Evolutionary conservation across 2,113 vertebrate species (phyloP).

Genomic region (Gnathonemus longibarbis): DNA sequence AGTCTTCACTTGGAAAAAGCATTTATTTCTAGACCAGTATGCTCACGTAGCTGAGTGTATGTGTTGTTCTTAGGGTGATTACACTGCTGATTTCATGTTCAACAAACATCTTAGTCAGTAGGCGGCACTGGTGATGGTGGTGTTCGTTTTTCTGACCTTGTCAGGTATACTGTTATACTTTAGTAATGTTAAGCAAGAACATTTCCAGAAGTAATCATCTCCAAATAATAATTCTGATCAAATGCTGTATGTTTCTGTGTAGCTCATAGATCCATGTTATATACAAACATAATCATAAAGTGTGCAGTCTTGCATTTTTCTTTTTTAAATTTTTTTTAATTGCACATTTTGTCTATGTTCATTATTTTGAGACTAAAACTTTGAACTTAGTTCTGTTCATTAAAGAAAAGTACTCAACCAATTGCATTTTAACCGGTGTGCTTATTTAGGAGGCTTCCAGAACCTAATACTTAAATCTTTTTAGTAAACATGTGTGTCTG

Average conservation of each 20-base stretch:
- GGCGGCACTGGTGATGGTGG: not conserved
- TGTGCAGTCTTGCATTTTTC: not conserved
- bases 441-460: not conserved
- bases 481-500: not conserved
- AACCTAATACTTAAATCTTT: not conserved
- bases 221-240: not conserved
- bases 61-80: not conserved
- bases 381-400: slow-evolving; percentile 3
- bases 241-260: not conserved
- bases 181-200: not conserved
- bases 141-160: not conserved
- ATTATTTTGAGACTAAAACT: not conserved
- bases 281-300: not conserved
- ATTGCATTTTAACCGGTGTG: not conserved
- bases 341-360: slow-evolving; percentile 1
- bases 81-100: not conserved
- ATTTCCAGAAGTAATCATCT: not conserved
- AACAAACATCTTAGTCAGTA: not conserved
- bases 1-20: not conserved
- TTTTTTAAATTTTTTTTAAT: not conserved
- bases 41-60: not conserved
- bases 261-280: not conserved
- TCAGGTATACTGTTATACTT: not conserved
- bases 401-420: not conserved
- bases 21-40: not conserved